Evolutionary conservation across 2,113 vertebrate species (phyloP).

Genomic region (Cranoglanis bouderius): DNA sequence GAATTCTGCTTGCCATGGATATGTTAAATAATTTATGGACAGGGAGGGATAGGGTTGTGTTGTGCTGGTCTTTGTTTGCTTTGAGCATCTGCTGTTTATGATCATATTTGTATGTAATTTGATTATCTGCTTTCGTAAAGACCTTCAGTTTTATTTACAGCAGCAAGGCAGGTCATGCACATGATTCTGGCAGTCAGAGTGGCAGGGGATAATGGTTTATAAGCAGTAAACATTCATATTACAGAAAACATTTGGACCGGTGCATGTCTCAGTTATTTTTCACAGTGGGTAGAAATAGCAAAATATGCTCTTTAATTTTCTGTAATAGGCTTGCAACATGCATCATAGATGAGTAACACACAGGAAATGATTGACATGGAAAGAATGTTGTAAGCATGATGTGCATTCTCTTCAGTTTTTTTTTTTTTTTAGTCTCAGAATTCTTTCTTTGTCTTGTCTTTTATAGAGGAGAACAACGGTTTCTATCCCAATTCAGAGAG

Average conservation of each 20-base stretch:
- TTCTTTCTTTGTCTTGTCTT: constrained; percentile 17
- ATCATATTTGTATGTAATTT: constrained; percentile 22
- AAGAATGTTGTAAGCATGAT: background rate
- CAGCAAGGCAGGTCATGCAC: background rate
- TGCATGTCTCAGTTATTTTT: background rate
- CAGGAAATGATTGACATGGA: constrained; percentile 11
- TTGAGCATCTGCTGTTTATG: constrained; percentile 26
- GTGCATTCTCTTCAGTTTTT: background rate
- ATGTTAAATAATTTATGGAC: constrained; percentile 16
- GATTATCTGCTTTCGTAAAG: background rate
- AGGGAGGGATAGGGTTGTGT: background rate
- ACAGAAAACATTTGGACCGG: background rate
- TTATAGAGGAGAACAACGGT: constrained; percentile 52
- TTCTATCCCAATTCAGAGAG: constrained; percentile 27
- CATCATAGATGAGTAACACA: background rate
- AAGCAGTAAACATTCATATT: background rate
- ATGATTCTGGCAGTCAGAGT: background rate
- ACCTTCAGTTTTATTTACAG: constrained; percentile 26
- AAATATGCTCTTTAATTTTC: background rate
- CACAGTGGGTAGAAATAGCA: background rate
- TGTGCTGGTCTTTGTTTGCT: constrained; percentile 26
- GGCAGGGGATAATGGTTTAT: background rate
- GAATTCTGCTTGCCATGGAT: background rate
- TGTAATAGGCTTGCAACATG: background rate
- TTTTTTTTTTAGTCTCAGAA: background rate